phyloP scores from a whole-genome alignment of 2,888 invertebrate species.

The Dryobota labecula region DNA sequence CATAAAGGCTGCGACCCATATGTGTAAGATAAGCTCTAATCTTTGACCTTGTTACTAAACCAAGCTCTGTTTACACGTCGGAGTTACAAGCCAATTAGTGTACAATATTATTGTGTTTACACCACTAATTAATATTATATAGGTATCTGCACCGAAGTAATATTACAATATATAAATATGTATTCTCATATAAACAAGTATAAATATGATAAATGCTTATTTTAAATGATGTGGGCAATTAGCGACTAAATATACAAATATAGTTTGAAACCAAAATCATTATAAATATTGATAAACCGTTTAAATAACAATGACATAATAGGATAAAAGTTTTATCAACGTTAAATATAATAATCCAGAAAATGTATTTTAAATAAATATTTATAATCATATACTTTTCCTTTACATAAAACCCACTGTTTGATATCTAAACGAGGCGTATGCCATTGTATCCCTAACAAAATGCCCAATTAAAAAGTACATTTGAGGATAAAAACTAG shows the following conservation, averaged over 20 bases:
- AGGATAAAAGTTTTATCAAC: constrained; percentile 17
- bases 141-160: constrained; percentile 55
- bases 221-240: constrained; percentile 57
- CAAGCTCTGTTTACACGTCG: constrained; percentile 62
- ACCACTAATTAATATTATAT: constrained; percentile 64
- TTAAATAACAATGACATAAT: constrained; percentile 39
- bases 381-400: constrained; percentile 5
- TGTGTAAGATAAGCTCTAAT: constrained; percentile 66
- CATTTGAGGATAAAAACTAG: constrained; percentile 2
- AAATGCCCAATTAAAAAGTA: constrained; percentile 12
- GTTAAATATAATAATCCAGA: constrained; percentile 14
- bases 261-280: constrained; percentile 30
- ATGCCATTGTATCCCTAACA: constrained; percentile 13
- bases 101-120: constrained; percentile 60
- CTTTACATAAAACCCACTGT: constrained; percentile 16
- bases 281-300: constrained; percentile 28
- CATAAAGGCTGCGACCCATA: constrained; percentile 61
- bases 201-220: constrained; percentile 41
- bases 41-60: constrained; percentile 67
- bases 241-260: constrained; percentile 47
- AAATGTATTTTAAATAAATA: constrained; percentile 13
- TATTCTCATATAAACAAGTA: constrained; percentile 48
- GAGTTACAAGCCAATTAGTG: constrained; percentile 64
- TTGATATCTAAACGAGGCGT: constrained; percentile 2
- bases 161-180: constrained; percentile 36